phyloP scores from a whole-genome alignment of 2,113 vertebrate species.

The Cebidichthys violaceus region DNA sequence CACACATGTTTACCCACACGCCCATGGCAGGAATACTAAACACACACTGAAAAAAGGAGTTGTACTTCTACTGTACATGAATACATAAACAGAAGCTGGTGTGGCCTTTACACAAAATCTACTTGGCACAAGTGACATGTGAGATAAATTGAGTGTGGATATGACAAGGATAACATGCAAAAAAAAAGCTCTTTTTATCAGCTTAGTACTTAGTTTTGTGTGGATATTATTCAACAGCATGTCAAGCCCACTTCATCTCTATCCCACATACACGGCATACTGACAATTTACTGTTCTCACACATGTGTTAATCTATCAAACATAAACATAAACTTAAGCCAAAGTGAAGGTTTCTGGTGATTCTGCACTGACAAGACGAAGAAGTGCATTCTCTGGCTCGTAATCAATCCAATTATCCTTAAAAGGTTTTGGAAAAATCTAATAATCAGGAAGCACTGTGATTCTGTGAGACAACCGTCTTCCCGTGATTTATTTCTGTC shows the following conservation, averaged over 20 bases:
- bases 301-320: slow-evolving; percentile 3
- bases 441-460: slow-evolving; percentile 32
- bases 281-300: background rate
- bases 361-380: slow-evolving; percentile 1
- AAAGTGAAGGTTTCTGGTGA: background rate
- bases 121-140: slow-evolving; percentile 13
- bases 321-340: slow-evolving; percentile 3
- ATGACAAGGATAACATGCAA: background rate
- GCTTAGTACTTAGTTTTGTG: background rate
- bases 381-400: slow-evolving; percentile 29
- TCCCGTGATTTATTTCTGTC: slow-evolving; percentile 47
- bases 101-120: background rate
- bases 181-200: background rate
- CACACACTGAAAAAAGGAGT: slow-evolving; percentile 6
- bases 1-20: slow-evolving; percentile 51
- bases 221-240: background rate
- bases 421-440: slow-evolving; percentile 59
- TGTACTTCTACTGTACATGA: slow-evolving; percentile 19
- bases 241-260: slow-evolving; percentile 2
- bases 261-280: background rate
- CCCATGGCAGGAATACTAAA: slow-evolving; percentile 47
- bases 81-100: slow-evolving; percentile 27
- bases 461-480: slow-evolving; percentile 13
- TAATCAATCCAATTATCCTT: slow-evolving; percentile 61
- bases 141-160: background rate